Percentiles rank a stretch among this genome's conserved stretches.
Evolutionary conservation across 2,797 vertebrate species (phyloP).

Genomic region (Molossus alvarezi): DNA sequence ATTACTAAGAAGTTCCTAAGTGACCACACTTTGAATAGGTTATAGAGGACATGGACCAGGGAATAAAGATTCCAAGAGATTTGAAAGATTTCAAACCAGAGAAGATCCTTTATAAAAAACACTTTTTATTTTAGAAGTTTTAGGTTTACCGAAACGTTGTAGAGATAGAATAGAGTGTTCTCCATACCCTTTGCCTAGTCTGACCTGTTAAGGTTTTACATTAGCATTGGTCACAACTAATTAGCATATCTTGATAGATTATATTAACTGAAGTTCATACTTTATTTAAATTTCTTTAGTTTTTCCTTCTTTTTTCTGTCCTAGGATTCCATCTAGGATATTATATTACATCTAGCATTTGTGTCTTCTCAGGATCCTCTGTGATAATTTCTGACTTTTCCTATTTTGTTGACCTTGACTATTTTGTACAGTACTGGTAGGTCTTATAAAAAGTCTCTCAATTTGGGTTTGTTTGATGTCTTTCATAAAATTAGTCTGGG

Average conservation of each 20-base stretch:
- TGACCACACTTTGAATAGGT: background rate
- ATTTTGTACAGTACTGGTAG: constrained; percentile 10
- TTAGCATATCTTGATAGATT: background rate
- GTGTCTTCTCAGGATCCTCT: background rate
- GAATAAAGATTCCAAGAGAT: constrained; percentile 16
- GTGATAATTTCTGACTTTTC: background rate
- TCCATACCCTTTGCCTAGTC: background rate
- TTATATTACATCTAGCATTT: background rate
- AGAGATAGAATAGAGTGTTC: background rate
- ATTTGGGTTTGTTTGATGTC: constrained; percentile 12
- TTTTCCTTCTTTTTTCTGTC: background rate
- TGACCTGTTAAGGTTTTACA: background rate
- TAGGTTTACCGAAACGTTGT: constrained; percentile 19
- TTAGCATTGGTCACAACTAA: background rate
- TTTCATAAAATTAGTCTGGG: constrained; percentile 22
- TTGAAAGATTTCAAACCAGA: constrained; percentile 19
- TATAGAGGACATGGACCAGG: background rate
- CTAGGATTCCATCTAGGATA: background rate
- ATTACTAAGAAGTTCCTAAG: background rate
- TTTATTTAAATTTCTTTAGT: constrained; percentile 42
- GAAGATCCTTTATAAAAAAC: background rate
- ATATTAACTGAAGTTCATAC: background rate
- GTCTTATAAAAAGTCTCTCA: constrained; percentile 27
- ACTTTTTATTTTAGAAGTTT: constrained; percentile 55
- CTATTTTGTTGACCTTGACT: constrained; percentile 17